Base-by-base conservation (phyloP, 2,888 invertebrate species). In the Altica lythri region DNA sequence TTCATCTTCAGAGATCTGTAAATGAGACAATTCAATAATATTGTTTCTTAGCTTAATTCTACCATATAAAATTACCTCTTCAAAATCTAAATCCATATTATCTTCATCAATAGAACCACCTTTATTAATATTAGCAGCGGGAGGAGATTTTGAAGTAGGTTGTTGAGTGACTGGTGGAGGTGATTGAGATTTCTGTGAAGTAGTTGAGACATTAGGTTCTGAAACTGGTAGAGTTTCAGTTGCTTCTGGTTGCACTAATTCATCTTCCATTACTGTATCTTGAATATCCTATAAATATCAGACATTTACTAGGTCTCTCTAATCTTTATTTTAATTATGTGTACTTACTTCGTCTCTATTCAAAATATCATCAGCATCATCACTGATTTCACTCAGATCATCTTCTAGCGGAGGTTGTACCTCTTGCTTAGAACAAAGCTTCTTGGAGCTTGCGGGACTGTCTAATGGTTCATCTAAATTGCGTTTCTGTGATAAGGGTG, bases 351-450 rank as follows among this genome's bases (percentile, higher is more conserved):
- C 90, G 68, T 87, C 89, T 76, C 88, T 84, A 61, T 91, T 88
- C 2, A 92, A 80, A 69, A 92, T 91, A 68, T 92, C 92, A 74
- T 92, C 92, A 47, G 91, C 90, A 75, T 92, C 92, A 67, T 92
- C 92, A 71, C 92, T 92, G 57, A 92, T 91, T 76, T 92, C 92
- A 74, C 92, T 92, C 9, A 92, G 81, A 72, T 90, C 88, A 69
- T 87, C 83, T 64, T 86, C 79, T 68, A 86, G 77, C 18, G 72
- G 71, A 16, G 71, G 67, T 22, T 61, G 54, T 14, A n/a, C 18
- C 27, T 32, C 40, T n/a, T 32, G 37, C 19, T 53, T 55, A 57
- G 70, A 16, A 67, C 73, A 72, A 1, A 67, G 60, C 60, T 82
- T 83, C 64, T 84, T 84, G 72, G 68, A 13, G 74, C 72, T 10